Conservation (phyloP, 2,888 invertebrate species). For the Troilus luridus region DNA sequence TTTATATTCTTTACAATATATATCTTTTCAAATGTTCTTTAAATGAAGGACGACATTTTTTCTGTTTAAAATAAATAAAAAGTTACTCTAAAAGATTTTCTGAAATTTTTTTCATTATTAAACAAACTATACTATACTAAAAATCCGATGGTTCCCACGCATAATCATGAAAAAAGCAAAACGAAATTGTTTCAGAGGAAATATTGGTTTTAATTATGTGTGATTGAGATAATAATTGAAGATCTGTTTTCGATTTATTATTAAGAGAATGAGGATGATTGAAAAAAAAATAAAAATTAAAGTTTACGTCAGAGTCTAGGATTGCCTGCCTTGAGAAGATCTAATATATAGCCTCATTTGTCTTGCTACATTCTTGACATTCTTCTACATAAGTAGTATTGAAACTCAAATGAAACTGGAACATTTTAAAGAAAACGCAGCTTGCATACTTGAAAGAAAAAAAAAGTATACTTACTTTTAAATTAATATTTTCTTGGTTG, state of each 20-base stretch:
- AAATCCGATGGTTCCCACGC: neutral
- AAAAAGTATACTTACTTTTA: neutral
- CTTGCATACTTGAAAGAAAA: neutral
- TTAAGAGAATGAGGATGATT: neutral
- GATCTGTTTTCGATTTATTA: neutral
- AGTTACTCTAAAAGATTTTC: neutral
- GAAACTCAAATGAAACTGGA: neutral
- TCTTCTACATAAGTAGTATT: constrained; percentile 1
- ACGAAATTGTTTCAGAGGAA: neutral
- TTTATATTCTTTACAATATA: too few species aligned
- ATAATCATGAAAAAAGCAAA: neutral
- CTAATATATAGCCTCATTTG: constrained; percentile 15
- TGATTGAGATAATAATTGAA: neutral
- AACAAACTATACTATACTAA: neutral
- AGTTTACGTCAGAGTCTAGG: neutral
- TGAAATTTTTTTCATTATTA: neutral
- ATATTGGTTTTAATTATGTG: neutral
- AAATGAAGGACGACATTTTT: too few species aligned
- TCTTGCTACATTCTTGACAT: neutral
- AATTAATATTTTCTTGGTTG: neutral
- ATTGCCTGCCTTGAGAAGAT: neutral
- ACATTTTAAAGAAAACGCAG: neutral
- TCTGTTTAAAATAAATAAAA: neutral
- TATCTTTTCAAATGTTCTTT: too few species aligned
- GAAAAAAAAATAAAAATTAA: neutral